Evolutionary conservation across 2,113 vertebrate genomes (phyloP), one percentile per base, ranked within the genome.

Genomic region (Lepisosteus oculatus): DNA sequence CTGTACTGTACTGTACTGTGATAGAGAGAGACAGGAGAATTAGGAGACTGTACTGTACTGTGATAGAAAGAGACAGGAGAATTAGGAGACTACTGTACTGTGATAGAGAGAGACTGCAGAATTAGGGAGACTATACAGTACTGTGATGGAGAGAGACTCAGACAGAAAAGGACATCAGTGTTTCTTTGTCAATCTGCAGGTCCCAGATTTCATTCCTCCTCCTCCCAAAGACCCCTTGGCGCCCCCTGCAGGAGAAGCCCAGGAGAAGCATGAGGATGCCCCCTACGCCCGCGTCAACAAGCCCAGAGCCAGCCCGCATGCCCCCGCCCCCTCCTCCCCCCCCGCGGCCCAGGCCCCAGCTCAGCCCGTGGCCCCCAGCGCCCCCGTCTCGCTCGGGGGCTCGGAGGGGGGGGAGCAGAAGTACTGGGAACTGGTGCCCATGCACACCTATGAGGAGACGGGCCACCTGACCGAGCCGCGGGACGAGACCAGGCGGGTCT

Each of bases 391-490:
- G 9, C 47, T 9, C 15, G 8, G 67, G 17, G 67, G 17, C 3
- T 55, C 66, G 0, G 51, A 29, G 29, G 29, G 41, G 6, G 67
- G 64, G 12, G 82, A 83, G 17, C 62, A 73, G 4, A 77, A 72
- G 66, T 83, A 84, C 72, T 82, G 80, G 68, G 65, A 78, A 55
- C 43, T 85, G 68, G 80, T 83, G 68, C 67, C 78, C 4, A 8
- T 77, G 55, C 84, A 84, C 73, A 84, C 80, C 4, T 85, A 85
- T 6, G 84, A 85, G 61, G 80, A 85, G 72, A 76, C 82, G 1
- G 51, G 65, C 5, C 70, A 74, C 42, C 73, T 64, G 15, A 8
- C 55, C 6, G 17, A 3, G 4, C 11, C 15, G 3, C 15, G 3
- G 0, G 7, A 43, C 0, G 69, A 77, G 59, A 17, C 17, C 62